Evolutionary conservation across 2,888 invertebrate species (phyloP), one percentile per base, ranked within the genome.

Genomic region (Axea sp.): DNA sequence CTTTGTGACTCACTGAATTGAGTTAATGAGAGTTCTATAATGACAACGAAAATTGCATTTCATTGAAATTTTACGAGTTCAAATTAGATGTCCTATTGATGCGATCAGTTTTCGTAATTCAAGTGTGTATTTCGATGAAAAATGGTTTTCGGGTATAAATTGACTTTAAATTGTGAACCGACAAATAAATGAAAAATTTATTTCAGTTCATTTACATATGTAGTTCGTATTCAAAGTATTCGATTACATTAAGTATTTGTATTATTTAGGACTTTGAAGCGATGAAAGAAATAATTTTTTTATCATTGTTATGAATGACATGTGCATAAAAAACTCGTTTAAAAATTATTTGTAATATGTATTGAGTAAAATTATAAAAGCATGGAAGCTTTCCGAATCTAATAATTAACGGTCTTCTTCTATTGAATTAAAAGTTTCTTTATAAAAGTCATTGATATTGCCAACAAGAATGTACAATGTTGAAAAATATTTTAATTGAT

Each of bases 1-100:
- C 49, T 68, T 59, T 57, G 59, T 68, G 26, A 9, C 49, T 51
- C 35, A 33, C 49, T 43, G 60, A 53, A 12, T 53, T 24, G 60
- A 53, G 60, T 53, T 69, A 69, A 69, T 69, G 51, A 69, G 59
- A 45, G 28, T 59, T 45, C 51, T 31, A 60, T 62, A 41, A 68
- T 59, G 55, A 71, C 47, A 33, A 49, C 55, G 19, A 47, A 49
- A 71, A 64, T 64, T 64, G 62, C 71, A 49, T 64, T 57, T 64
- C 71, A 71, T 57, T 71, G 55, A 47, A 37, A 62, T 33, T 47
- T 47, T 47, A 69, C 31, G 31, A 41, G 19, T 28, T 39, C 11
- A 31, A 45, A 47, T 49, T 62, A 41, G 41, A 11, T 8, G 19
- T 28, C 15, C 35, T 41, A 62, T 71, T 59, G 43, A 51, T 45